Conservation (phyloP, 2,797 vertebrate genomes). For the Pipistrellus kuhlii region DNA sequence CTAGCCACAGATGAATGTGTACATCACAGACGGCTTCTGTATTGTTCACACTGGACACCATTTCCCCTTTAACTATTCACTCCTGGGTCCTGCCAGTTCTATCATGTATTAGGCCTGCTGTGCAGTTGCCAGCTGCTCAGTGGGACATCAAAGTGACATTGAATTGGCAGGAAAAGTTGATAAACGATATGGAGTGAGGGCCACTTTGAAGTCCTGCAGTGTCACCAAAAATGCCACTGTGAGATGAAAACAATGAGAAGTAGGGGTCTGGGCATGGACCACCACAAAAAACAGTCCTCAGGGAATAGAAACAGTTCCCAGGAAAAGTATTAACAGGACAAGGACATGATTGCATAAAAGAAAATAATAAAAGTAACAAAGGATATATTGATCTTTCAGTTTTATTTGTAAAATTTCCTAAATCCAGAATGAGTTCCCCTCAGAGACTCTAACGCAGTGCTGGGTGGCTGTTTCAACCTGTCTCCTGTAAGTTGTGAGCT, state of each 20-base stretch:
- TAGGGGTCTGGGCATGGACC: neutral
- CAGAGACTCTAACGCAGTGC: neutral
- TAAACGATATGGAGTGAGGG: slow-evolving; percentile 60
- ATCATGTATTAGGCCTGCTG: slow-evolving; percentile 55
- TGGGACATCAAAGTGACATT: slow-evolving; percentile 52
- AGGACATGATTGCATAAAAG: neutral
- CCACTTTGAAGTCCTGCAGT: slow-evolving; percentile 72
- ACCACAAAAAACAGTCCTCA: neutral
- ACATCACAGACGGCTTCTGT: neutral
- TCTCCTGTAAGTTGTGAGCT: neutral
- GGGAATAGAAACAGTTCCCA: neutral
- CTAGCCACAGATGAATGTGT: neutral
- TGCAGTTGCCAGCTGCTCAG: slow-evolving; percentile 43
- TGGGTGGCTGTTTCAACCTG: neutral
- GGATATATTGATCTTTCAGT: neutral
- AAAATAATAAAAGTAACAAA: neutral
- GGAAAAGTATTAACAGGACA: neutral
- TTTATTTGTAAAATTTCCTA: neutral
- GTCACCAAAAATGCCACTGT: slow-evolving; percentile 68
- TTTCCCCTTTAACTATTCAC: neutral
- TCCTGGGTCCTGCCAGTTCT: neutral
- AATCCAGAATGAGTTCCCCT: neutral
- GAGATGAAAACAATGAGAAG: slow-evolving; percentile 54
- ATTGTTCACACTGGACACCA: neutral
- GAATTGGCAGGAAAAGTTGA: slow-evolving; percentile 67